Evolutionary conservation across 2,888 invertebrate genomes (phyloP).

Genomic region (Scrobipalpa costella): DNA sequence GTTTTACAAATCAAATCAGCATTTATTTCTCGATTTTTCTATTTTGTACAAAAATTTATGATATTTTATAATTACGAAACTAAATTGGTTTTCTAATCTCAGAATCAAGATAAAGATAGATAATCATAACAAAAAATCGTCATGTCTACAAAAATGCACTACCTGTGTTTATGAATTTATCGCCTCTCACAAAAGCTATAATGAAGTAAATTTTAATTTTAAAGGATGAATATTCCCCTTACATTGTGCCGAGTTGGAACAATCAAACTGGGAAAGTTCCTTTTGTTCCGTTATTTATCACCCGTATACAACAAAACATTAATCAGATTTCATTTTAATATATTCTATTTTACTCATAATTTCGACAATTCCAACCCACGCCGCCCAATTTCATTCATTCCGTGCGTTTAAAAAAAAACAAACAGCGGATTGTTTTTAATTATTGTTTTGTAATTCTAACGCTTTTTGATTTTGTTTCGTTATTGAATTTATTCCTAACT

Average conservation of each 20-base stretch:
- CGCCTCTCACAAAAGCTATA: too few relatives aligned
- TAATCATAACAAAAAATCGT: too few relatives aligned
- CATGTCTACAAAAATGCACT: too few relatives aligned
- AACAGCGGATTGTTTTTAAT: not conserved
- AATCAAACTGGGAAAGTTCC: not conserved
- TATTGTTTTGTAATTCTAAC: not conserved
- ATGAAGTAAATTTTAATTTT: too few relatives aligned
- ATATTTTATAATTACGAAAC: too few relatives aligned
- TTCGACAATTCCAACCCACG: not conserved
- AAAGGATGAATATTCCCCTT: not conserved
- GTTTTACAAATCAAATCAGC: too few relatives aligned
- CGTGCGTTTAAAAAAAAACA: not conserved
- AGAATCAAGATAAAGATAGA: too few relatives aligned
- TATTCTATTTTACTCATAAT: conserved; percentile 1
- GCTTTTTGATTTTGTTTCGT: not conserved
- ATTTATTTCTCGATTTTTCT: too few relatives aligned
- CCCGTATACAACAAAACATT: conserved; percentile 5
- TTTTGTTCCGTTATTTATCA: conserved; percentile 10
- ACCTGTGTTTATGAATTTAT: too few relatives aligned
- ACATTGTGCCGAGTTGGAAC: not conserved
- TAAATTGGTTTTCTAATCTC: too few relatives aligned
- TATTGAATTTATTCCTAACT: not conserved
- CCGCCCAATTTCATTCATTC: not conserved
- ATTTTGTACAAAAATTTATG: too few relatives aligned
- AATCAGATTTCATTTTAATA: not conserved